Percentiles rank a stretch among this genome's conserved stretches.
These are phyloP conservation scores for Limnothrissa miodon DNA, from an alignment of 2,113 vertebrate genomes.

Conservation along the genomic window DNA sequence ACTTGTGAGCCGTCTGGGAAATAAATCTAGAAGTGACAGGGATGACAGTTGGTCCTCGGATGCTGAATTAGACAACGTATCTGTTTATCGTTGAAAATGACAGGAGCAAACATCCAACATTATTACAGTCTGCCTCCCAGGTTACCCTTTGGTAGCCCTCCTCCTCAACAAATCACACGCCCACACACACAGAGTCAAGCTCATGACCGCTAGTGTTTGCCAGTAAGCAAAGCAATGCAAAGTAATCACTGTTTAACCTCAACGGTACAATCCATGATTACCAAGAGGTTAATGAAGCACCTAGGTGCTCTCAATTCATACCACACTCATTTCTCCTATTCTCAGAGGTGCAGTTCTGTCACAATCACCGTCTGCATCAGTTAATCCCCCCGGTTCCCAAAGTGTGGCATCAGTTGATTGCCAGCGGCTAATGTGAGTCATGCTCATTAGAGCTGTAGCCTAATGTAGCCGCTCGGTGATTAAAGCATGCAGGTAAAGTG, in stretches of 20 bases:
- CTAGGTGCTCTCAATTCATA: not conserved
- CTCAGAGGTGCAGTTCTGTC: slow-evolving; percentile 7
- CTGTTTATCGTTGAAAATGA: not conserved
- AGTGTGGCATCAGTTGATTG: not conserved
- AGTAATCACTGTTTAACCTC: slow-evolving; percentile 1
- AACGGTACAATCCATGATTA: not conserved
- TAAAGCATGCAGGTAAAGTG: slow-evolving; percentile 3
- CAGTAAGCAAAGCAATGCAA: not conserved
- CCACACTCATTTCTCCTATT: not conserved
- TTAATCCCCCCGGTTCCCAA: not conserved
- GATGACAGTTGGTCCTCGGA: slow-evolving; percentile 5
- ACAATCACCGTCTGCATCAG: not conserved
- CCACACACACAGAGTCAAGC: not conserved
- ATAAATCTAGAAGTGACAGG: slow-evolving; percentile 19
- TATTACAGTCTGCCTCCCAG: not conserved
- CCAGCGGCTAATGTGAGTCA: not conserved
- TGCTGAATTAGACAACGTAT: not conserved
- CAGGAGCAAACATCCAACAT: not conserved
- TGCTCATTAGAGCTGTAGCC: not conserved
- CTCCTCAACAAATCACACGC: not conserved
- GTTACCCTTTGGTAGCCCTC: not conserved
- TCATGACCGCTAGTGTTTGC: not conserved
- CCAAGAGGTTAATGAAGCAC: slow-evolving; percentile 8
- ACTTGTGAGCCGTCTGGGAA: slow-evolving; percentile 3
- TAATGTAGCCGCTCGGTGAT: not conserved